These are phyloP conservation scores for Chaetogeoica ovagalla DNA, from an alignment of 2,888 invertebrate species.

Conservation along the genomic window DNA sequence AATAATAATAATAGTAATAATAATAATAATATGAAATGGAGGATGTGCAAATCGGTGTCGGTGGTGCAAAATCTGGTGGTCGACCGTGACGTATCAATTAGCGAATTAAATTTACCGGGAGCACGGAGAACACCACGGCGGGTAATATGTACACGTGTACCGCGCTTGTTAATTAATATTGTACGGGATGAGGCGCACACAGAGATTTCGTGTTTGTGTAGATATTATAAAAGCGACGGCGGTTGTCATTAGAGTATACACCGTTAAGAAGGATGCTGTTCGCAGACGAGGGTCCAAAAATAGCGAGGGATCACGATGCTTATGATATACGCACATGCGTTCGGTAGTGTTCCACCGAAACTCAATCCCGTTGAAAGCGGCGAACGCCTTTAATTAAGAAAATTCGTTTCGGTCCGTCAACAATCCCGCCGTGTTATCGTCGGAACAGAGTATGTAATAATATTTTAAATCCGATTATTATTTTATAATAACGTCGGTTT, in stretches of 20 bases:
- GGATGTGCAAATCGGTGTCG: too few relatives aligned
- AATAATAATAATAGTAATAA: too few relatives aligned
- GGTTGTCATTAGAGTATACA: conserved; percentile 44
- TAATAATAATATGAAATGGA: too few relatives aligned
- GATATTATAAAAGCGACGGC: conserved; percentile 26
- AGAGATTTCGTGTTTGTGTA: conserved; percentile 19
- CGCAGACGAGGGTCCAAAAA: conserved; percentile 42
- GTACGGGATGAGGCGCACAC: conserved; percentile 17
- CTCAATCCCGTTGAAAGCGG: conserved; percentile 43
- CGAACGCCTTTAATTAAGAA: conserved; percentile 39
- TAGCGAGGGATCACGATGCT: conserved; percentile 41
- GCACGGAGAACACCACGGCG: neutral
- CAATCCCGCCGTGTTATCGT: neutral
- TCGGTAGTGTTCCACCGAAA: conserved; percentile 21
- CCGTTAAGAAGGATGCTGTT: conserved; percentile 34
- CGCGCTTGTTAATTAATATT: conserved; percentile 49
- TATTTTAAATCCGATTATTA: conserved; percentile 40
- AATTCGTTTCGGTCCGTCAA: neutral
- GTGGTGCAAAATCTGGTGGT: neutral
- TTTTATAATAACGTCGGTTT: too few relatives aligned
- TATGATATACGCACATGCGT: conserved; percentile 1
- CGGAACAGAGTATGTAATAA: too few relatives aligned
- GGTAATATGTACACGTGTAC: neutral
- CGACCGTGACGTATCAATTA: conserved; percentile 46
- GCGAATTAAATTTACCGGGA: neutral